A percentile compares a stretch with the other conserved stretches of the same genome.
phyloP scores from a whole-genome alignment of 1,140 invertebrate genomes.

The Scaptomyza montana region DNA sequence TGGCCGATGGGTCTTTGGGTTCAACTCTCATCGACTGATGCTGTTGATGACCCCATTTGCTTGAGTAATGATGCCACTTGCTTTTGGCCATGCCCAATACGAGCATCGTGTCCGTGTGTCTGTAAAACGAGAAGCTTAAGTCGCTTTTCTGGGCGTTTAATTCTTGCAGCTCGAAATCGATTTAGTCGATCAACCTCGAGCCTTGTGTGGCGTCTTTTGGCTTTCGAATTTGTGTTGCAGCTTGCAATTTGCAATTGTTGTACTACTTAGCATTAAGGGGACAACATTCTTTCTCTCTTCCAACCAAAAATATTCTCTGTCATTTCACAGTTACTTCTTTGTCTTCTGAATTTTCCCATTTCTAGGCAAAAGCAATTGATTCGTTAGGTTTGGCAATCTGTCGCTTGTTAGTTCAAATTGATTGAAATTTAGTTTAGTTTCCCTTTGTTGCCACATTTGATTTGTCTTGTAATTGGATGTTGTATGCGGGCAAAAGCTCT shows the following conservation, averaged over 20 bases:
- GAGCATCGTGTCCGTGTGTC: slow-evolving; percentile 3
- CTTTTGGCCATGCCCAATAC: slow-evolving; percentile 7
- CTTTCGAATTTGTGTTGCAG: slow-evolving; percentile 55
- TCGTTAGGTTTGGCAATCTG: slow-evolving; percentile 74
- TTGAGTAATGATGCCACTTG: slow-evolving; percentile 79
- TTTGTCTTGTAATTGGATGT: slow-evolving; percentile 58
- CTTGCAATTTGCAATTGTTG: slow-evolving; percentile 31
- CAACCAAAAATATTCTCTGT: not conserved
- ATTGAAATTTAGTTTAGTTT: slow-evolving; percentile 72
- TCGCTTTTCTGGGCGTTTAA: slow-evolving; percentile 33
- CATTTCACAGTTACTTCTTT: not conserved
- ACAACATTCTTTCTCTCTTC: slow-evolving; percentile 2
- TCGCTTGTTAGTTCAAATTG: slow-evolving; percentile 76
- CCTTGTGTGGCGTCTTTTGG: slow-evolving; percentile 37
- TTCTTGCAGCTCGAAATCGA: slow-evolving; percentile 53
- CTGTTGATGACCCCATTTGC: slow-evolving; percentile 76
- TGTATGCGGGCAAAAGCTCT: slow-evolving; percentile 38
- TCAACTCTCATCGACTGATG: slow-evolving; percentile 44
- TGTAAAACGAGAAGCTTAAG: slow-evolving; percentile 7
- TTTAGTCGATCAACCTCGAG: slow-evolving; percentile 28
- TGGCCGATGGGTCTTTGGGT: slow-evolving; percentile 5
- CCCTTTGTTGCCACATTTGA: slow-evolving; percentile 35
- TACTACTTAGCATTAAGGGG: slow-evolving; percentile 17
- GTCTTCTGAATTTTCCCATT: not conserved
- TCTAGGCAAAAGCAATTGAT: slow-evolving; percentile 62